Conservation (phyloP, 1,140 invertebrate species). For the Caenorhabditis inopinata region DNA sequence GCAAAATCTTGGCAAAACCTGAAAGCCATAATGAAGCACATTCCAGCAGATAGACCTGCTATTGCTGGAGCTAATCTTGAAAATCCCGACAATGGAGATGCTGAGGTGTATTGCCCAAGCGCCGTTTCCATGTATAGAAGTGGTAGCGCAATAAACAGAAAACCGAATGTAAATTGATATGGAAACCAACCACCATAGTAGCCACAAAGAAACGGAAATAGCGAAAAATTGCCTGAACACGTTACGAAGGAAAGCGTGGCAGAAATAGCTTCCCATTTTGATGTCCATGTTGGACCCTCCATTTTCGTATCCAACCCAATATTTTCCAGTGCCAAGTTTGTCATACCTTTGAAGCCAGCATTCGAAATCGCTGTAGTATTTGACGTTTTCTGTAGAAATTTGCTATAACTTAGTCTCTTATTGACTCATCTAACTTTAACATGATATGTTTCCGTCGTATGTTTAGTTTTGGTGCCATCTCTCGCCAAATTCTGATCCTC, state of each 20-base stretch:
- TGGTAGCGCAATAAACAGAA: not conserved
- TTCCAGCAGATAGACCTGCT: not conserved
- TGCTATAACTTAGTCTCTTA: no score
- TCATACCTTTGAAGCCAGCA: not conserved
- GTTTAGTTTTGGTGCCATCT: not conserved
- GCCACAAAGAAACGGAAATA: not conserved
- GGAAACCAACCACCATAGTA: conserved; percentile 15
- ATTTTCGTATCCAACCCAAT: not conserved
- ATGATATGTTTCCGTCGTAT: no score
- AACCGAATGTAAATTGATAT: not conserved
- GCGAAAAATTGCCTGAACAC: not conserved
- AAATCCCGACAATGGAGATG: conserved; percentile 3
- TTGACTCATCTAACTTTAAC: no score
- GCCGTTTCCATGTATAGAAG: conserved; percentile 22
- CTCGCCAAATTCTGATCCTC: not conserved
- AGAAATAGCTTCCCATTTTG: not conserved
- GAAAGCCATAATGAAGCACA: conserved; percentile 22
- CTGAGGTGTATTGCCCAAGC: conserved; percentile 17
- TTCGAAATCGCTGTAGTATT: not conserved
- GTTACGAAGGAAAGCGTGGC: not conserved
- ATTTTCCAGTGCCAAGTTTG: not conserved
- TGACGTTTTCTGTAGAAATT: not conserved
- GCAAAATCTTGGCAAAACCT: not conserved
- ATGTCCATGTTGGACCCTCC: conserved; percentile 17
- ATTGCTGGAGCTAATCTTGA: conserved; percentile 12